Base-by-base conservation (phyloP, 1,140 invertebrate species). In the Achroia grisella region DNA sequence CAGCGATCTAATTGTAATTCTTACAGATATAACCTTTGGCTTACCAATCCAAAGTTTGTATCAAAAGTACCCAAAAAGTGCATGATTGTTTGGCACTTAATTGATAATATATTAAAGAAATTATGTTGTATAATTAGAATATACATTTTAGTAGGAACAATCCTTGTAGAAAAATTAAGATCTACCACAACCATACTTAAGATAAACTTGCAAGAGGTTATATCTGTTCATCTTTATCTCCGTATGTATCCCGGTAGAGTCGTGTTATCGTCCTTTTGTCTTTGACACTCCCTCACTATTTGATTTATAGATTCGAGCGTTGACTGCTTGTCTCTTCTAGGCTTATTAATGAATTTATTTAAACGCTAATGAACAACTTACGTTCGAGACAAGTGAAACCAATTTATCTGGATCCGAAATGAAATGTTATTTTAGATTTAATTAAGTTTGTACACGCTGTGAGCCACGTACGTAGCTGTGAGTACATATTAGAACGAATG, bases 311-410 rank as follows among this genome's bases (percentile, higher is more conserved):
- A 79, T 75, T 69, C 68, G 59, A 71, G 48, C 73, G 78, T 67
- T 72, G 77, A 80, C 76, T 76, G 69, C 62, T 70, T 80, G 77
- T 84, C 77, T 75, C 70, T 60, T 36, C 14, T 30, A 56, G 62
- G 58, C 70, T 81, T 81, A 82, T 84, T 84, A 84, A 84, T 84
- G 77, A 84, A 80, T 82, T 82, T 80, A 82, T 84, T 84, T 84
- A 75, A 84, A 81, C 75, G 66, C 76, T 81, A 84, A 84, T 81
- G 80, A 84, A 84, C 72, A 76, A 81, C 56, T 75, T 72, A 66
- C 76, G 70, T 75, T 77, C 54, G 49, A 59, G 64, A 80, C 77
- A 84, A 84, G 80, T 81, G 69, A 72, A 80, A 71, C 69, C 72
- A 81, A 84, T 84, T 79, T 84, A 81, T 84, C 67, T 81, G 70